Evolutionary conservation across 2,113 vertebrate species (phyloP), one percentile per base, ranked within the genome.

Genomic region (Channa argus): DNA sequence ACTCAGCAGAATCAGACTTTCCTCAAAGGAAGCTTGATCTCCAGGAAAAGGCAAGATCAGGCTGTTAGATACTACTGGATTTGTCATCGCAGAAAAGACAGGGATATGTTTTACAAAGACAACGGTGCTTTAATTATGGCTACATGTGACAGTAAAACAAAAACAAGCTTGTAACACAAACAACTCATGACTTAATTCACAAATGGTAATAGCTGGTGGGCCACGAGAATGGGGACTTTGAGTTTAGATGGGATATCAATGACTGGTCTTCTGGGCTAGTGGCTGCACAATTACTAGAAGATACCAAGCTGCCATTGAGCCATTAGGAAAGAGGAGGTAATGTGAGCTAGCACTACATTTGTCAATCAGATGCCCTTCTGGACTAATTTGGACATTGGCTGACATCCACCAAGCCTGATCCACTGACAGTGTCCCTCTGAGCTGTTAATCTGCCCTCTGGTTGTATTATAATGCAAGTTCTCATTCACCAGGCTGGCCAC

Each of bases 311-410:
- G 47, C 51, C 9, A 1, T 1, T 1, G 5, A 62, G 39, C 33
- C 44, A 53, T 2, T 38, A 65, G 43, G 52, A 54, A 71, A 15
- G 64, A 0, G 1, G 51, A 3, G 9, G 86, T 72, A 77, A 84
- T 11, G 59, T 51, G 67, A 83, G 85, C 7, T n/a, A 79, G 71
- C 63, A 24, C 65, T 60, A 71, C 84, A 77, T 90, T 90, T 87
- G 71, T 91, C 82, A 90, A 91, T 90, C 83, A 62, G 82, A 88
- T 80, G 85, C 71, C 89, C 88, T 91, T 76, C 86, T 82, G 86
- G 88, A 89, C 90, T 90, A 91, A 93, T 93, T 91, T 90, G 92
- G 90, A 87, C 84, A 90, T 88, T 91, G 91, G 91, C 90, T 41
- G 69, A 13, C 1, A 2, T 87, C 88, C 91, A 91, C 75, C 3